Evolutionary conservation across 2,113 vertebrate genomes (phyloP), one percentile per base, ranked within the genome.

Genomic region (Macquaria ambigua): DNA sequence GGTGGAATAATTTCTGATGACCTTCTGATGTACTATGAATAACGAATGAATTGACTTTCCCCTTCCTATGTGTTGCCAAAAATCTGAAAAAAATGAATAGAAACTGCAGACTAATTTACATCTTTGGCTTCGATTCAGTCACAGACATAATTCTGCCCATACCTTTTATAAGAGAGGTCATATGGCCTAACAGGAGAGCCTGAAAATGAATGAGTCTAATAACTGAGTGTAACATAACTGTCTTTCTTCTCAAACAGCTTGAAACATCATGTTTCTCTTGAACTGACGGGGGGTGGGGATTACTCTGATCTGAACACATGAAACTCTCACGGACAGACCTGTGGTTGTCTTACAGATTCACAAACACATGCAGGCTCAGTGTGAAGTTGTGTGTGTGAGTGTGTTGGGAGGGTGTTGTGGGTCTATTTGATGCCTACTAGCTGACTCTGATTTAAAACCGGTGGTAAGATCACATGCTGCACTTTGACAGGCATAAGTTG

Each of bases 401-500:
- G 25, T 71, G 50, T 56, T 52, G 28, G 7, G 64, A 21, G 39
- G 46, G n/a, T 0, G 11, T 9, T 62, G 21, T 37, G 28, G 55
- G 41, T n/a, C 12, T 3, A 41, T 74, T 56, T 37, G 59, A 83
- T 80, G 71, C 50, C 81, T 43, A 81, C 34, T 72, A 43, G 68
- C 63, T 66, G 74, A 64, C 28, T 85, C 39, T 0, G 23, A 64
- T 71, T 79, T 61, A 9, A 2, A 77, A 52, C 31, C n/a, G 7
- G 28, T 67, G 37, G 43, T 66, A 15, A 78, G 64, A 86, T 88
- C 34, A 66, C 63, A 81, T 15, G 14, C 62, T 74, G 62, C 68
- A 77, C 69, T 85, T 55, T 80, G 86, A 83, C 68, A 81, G 74
- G 64, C 61, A 56, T 10, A 31, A 23, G n/a, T 61, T 83, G 43